Base-by-base conservation (phyloP, 2,888 invertebrate species). In the Hemaris fuciformis region DNA sequence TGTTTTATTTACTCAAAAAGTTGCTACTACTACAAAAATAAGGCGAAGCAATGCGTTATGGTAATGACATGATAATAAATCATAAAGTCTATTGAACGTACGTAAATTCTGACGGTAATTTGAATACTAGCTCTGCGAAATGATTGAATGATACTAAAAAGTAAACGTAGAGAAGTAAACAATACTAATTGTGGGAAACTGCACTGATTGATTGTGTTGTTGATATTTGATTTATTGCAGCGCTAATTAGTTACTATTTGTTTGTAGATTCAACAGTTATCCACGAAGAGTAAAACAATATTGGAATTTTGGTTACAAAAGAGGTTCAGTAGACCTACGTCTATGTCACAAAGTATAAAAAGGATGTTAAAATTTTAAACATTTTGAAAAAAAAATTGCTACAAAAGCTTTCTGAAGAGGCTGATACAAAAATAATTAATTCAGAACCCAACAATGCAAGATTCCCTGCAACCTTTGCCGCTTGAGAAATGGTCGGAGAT, bases 401-500 rank as follows among this genome's bases (percentile, higher is more conserved):
- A 10, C 34, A 34, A 6, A 34, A 34, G 6, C 6, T 13, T 13
- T 8, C n/a, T 38, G 38, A 38, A 43, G 18, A 43, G 10, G 20
- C 20, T 7, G 20, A 22, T 3, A 10, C 18, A 18, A 3, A 27
- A 7, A 22, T 13, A 22, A 20, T 10, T 22, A 5, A 18, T 20
- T 7, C 3, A 10, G 3, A 7, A n/a, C 22, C n/a, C 3, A 10
- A 61, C 22, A 25, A 62, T 58, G 61, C 56, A 69, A 57, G 79
- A 77, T 10, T 64, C 72, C 8, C 64, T 80, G 10, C 53, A 63
- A n/a, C 63, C 58, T 53, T 34, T 86, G 22, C 74, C 82, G 2
- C 56, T 65, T 2, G 72, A 77, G 20, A 71, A 69, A 63, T 86
- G 85, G 84, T 5, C 38, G 1, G 70, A 78, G 13, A 63, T 87